These are phyloP conservation scores for Hyaena hyaena DNA, from an alignment of 2,113 vertebrate genomes.

Conservation along the genomic window DNA sequence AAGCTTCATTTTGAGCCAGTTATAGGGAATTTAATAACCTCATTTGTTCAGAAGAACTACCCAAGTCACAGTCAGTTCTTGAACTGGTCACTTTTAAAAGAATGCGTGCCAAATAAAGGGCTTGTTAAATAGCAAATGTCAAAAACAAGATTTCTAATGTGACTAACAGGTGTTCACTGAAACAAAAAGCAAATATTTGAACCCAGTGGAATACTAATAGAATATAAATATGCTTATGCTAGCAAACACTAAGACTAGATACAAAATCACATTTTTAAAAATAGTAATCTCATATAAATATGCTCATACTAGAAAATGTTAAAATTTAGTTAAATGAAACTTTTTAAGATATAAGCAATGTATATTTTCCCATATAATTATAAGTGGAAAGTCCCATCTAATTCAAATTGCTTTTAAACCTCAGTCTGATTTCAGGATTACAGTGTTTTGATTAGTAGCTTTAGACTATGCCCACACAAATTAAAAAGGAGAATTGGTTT, in stretches of 20 bases:
- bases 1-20: not conserved
- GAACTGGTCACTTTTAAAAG: slow-evolving; percentile 27
- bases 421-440: slow-evolving; percentile 30
- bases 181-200: slow-evolving; percentile 65
- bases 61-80: slow-evolving; percentile 27
- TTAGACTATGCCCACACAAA: not conserved
- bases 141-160: slow-evolving; percentile 67
- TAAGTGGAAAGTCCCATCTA: not conserved
- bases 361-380: not conserved
- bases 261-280: slow-evolving; percentile 14
- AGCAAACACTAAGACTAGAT: slow-evolving; percentile 6
- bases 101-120: slow-evolving; percentile 48
- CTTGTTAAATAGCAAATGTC: slow-evolving; percentile 68
- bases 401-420: not conserved
- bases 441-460: not conserved
- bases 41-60: slow-evolving; percentile 35
- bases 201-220: slow-evolving; percentile 50
- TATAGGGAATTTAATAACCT: not conserved
- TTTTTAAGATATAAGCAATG: not conserved
- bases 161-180: slow-evolving; percentile 50
- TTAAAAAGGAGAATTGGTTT: not conserved
- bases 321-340: not conserved
- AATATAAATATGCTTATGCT: slow-evolving; percentile 52
- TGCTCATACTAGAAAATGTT: not conserved
- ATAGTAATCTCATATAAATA: slow-evolving; percentile 20